Percentiles rank a stretch among this genome's conserved stretches.
Conservation (phyloP, 2,113 vertebrate species). For the Glareola pratincola region DNA sequence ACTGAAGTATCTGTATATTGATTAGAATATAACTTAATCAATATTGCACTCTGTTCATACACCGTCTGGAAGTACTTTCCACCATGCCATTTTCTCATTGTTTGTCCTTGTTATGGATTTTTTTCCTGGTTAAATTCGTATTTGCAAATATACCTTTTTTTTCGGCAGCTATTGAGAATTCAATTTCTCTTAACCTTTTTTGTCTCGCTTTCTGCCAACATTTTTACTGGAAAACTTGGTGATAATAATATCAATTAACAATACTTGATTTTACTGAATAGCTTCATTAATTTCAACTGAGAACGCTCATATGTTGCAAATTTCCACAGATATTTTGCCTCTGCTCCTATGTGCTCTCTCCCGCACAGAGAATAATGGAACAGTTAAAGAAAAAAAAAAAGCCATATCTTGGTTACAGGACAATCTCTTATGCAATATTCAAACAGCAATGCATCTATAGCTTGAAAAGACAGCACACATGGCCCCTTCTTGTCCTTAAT, state of each 20-base stretch:
- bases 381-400: neutral
- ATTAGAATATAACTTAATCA: conserved; percentile 69
- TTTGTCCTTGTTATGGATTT: conserved; percentile 40
- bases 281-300: neutral
- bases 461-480: neutral
- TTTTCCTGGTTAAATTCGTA: conserved; percentile 2
- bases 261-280: neutral
- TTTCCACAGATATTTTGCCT: neutral
- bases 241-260: neutral
- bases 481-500: neutral
- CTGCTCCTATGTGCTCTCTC: neutral
- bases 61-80: conserved; percentile 23
- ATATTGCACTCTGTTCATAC: conserved; percentile 60
- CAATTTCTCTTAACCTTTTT: neutral
- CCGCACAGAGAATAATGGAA: neutral
- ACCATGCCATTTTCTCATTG: neutral
- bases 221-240: neutral
- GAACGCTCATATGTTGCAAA: neutral
- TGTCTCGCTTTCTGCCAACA: neutral
- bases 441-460: neutral
- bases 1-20: conserved; percentile 51
- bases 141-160: neutral
- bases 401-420: neutral
- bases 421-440: neutral
- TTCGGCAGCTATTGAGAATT: neutral